Evolutionary conservation across 2,888 invertebrate genomes (phyloP), one percentile per base, ranked within the genome.

Genomic region (Chloromyia formosa): DNA sequence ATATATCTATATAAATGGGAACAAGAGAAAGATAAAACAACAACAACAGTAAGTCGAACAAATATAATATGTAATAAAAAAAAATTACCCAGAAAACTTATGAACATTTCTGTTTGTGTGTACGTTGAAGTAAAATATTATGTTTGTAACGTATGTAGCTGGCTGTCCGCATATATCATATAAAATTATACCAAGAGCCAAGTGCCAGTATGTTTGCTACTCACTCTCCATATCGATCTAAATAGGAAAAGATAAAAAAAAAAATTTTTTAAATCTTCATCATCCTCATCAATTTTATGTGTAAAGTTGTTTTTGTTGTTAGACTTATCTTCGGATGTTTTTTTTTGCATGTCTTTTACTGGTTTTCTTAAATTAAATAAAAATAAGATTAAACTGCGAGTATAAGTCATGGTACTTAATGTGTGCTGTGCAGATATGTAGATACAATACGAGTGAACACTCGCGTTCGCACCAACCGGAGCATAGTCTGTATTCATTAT

Each of bases 331-430:
- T 9, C 9, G n/a, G 16, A 40, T 12, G 40, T 1, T 18, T 7
- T 12, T 62, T 66, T 49, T 66, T 22, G 66, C 66, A 4, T 35
- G 2, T 35, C 27, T 12, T 49, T 16, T 45, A 66, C 66, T 27
- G 49, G 35, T 27, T 62, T 66, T n/a, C 49, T 66, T 14, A 66
- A 66, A 66, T 49, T 66, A 49, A 66, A 66, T 66, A 66, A 62
- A 40, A 62, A 62, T 62, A 62, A 61, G 27, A 27, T 61, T 23
- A 54, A n/a, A 16, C 20, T 16, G 56, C 56, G 5, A 3, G 20
- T 35, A 35, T 35, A 35, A 35, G 27, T 35, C 27, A 35, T 35
- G 27, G 27, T 35, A 35, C 2, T 7, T 35, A 35, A 35, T 35
- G 7, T 7, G 7, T 4, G 27, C 27, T 35, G 27, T 7, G 27